phyloP scores from a whole-genome alignment of 2,797 vertebrate genomes.

The Okamejei kenojei region DNA sequence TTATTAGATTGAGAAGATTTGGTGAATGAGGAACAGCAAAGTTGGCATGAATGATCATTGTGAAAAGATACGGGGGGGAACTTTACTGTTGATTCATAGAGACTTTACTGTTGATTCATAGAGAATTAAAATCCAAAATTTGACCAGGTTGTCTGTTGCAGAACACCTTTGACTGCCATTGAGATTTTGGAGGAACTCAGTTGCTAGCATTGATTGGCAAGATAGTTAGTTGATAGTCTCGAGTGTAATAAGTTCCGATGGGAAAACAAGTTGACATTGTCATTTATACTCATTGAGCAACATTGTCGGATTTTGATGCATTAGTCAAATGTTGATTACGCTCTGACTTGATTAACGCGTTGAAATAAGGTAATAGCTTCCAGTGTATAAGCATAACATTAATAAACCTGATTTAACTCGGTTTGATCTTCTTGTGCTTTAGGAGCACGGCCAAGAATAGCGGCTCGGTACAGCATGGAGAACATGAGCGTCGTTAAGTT shows the following conservation, averaged over 20 bases:
- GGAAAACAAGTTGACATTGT: neutral
- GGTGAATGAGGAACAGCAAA: neutral
- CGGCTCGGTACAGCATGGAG: constrained; percentile 77
- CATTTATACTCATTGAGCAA: neutral
- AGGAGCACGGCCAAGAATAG: constrained; percentile 89
- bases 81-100: no score
- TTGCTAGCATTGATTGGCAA: neutral
- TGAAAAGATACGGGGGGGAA: neutral
- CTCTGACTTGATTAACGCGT: neutral
- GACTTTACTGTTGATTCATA: no score
- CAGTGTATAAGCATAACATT: neutral
- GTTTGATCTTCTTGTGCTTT: constrained; percentile 38
- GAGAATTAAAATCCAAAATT: neutral
- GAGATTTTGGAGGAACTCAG: neutral
- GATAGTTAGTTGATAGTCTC: no score
- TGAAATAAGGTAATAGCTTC: neutral
- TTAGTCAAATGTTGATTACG: neutral
- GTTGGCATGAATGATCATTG: neutral
- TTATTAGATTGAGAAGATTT: neutral
- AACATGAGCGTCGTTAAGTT: constrained; percentile 80
- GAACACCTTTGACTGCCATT: neutral
- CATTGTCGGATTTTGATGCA: neutral
- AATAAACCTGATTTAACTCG: constrained; percentile 3
- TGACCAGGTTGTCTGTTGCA: neutral
- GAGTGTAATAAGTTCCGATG: neutral